Base-by-base conservation (phyloP, 23 tunicate genomes). In the Oikopleura dioica region DNA sequence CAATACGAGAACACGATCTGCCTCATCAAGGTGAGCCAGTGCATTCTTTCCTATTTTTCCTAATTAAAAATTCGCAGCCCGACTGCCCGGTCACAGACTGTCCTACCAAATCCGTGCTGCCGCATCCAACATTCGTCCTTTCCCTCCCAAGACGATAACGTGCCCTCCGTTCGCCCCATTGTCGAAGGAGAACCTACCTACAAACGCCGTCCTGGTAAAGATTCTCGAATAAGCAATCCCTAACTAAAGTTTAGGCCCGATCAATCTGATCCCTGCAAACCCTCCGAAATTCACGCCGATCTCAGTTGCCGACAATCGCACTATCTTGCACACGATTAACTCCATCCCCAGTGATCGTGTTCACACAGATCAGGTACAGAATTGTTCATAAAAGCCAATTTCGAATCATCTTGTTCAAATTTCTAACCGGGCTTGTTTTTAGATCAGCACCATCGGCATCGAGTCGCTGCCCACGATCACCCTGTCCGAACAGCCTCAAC, bases 11-110 rank as follows among this genome's bases (percentile, higher is more conserved):
- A 63, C 72, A 2, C 29, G 72, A 63, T 63, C 72, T 63, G 72
- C 72, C 72, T 63, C 72, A 63, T 63, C 72, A 12, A 63, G 72
- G 72, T 63, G 33, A 63, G 55, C 16, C 55, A 44, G 55, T 44
- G 16, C 55, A 44, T 44, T 44, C 21, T 44, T 44, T 44, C 21
- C 55, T 16, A 44, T 44, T 44, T 44, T 44, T 44, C 16, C 9
- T 44, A 16, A 9, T 9, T 44, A 16, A 44, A 9, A 44, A 9
- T 9, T 24, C 26, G 16, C 26, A 63, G 72, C 33, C 72, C 72
- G 33, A 63, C 26, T 63, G n/a, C n/a, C n/a, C 72, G 72, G 26
- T 31, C 16, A 16, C 72, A 63, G 26, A 63, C 72, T 5, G 72
- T 63, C 2, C 33, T 63, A 31, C 72, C 72, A 23, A 63, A 63